Percentiles rank a stretch among this genome's conserved stretches.
These are phyloP conservation scores for Tenthredo distinguenda DNA, from an alignment of 2,888 invertebrate species.

Conservation along the genomic window DNA sequence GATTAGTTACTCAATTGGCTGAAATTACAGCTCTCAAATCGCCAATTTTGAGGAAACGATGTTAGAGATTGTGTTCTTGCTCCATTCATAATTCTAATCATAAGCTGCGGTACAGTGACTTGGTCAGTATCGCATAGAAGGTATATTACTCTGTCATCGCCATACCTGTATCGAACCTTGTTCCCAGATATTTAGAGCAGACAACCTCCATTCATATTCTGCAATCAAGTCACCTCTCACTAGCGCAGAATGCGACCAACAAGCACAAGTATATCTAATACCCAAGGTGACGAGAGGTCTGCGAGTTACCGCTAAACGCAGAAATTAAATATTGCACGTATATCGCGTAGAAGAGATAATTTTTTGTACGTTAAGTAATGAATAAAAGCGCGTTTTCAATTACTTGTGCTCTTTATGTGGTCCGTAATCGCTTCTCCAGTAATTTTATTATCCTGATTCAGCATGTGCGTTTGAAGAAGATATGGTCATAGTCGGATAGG, in stretches of 20 bases:
- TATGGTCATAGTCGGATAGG: constrained; percentile 58
- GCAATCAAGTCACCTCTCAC: constrained; percentile 18
- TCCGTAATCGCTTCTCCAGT: background rate
- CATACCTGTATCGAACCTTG: constrained; percentile 3
- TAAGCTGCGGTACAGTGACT: background rate
- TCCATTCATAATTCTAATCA: background rate
- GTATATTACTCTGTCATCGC: background rate
- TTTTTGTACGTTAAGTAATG: background rate
- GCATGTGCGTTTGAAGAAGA: constrained; percentile 38
- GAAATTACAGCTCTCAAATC: background rate
- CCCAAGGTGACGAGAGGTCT: constrained; percentile 27
- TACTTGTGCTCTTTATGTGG: background rate
- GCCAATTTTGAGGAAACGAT: background rate
- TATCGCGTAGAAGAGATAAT: background rate
- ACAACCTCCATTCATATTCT: constrained; percentile 21
- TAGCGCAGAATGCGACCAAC: background rate
- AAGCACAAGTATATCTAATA: background rate
- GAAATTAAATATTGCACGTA: background rate
- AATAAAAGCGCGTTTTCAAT: background rate
- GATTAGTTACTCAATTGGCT: background rate
- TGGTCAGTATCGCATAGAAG: background rate
- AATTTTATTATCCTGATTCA: background rate
- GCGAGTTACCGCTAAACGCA: background rate
- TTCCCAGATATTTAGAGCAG: constrained; percentile 35
- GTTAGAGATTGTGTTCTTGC: background rate